Conservation (phyloP, 2,888 invertebrate genomes). For the Nasonovia ribisnigri region DNA sequence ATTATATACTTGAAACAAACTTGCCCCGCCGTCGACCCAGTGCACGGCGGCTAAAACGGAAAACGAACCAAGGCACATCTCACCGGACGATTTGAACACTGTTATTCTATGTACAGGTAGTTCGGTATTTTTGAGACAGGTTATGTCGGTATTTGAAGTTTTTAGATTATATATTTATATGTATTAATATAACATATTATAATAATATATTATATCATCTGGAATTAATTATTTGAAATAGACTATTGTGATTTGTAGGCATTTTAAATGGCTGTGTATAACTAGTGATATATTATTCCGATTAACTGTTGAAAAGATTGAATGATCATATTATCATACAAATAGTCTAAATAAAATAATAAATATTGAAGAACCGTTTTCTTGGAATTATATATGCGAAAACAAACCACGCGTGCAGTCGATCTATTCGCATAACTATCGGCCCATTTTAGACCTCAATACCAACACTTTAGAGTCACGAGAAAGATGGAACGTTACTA, state of each 20-base stretch:
- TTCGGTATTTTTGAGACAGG: neutral
- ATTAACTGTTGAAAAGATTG: neutral
- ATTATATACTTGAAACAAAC: conserved; percentile 41
- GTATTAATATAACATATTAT: neutral
- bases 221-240: neutral
- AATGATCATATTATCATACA: neutral
- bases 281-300: neutral
- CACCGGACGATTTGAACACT: neutral
- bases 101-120: neutral
- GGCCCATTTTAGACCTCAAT: neutral
- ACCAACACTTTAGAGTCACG: neutral
- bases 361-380: neutral
- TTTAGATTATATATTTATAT: neutral
- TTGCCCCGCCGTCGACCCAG: neutral
- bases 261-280: neutral
- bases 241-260: neutral
- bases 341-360: neutral
- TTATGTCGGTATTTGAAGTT: neutral
- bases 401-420: neutral
- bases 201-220: neutral
- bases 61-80: neutral
- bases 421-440: neutral
- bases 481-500: neutral
- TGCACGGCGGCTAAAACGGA: neutral
- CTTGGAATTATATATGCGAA: neutral